A percentile compares a stretch with the other conserved stretches of the same genome.
These are phyloP conservation scores for Anguilla pacifica DNA, from an alignment of 2,797 vertebrate genomes.

Conservation along the genomic window DNA sequence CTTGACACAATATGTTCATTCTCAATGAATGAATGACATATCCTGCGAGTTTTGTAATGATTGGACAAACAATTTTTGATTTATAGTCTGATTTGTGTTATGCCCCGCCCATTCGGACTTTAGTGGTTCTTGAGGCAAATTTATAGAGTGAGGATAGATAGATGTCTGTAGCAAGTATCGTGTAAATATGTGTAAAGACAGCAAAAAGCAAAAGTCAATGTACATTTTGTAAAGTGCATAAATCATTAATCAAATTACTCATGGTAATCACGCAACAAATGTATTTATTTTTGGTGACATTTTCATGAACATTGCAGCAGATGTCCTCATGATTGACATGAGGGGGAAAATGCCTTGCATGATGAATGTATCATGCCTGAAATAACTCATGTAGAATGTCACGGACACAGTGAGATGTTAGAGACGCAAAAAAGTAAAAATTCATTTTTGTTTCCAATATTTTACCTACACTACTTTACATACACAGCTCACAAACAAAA, in stretches of 20 bases:
- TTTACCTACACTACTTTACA: not conserved
- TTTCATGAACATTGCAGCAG: not conserved
- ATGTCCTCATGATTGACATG: not conserved
- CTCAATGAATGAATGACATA: too few relatives aligned
- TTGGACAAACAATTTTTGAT: too few relatives aligned
- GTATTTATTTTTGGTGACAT: not conserved
- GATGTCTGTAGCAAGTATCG: too few relatives aligned
- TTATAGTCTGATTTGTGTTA: too few relatives aligned
- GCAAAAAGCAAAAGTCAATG: not conserved
- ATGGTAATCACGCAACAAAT: not conserved
- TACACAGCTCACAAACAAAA: not conserved
- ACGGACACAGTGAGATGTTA: not conserved
- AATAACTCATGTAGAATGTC: not conserved
- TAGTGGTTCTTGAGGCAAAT: too few relatives aligned
- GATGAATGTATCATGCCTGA: not conserved
- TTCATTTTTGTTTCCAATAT: not conserved
- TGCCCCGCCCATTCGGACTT: too few relatives aligned
- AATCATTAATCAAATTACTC: not conserved
- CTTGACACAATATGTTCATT: too few relatives aligned
- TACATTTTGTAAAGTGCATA: not conserved
- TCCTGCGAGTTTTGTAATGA: too few relatives aligned
- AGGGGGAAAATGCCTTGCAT: not conserved
- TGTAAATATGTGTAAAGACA: too few relatives aligned
- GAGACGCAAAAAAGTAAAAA: not conserved
- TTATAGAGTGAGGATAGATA: too few relatives aligned